Base-by-base conservation (phyloP, 92 coral and sea anemone species). In the Palythoa grandis region DNA sequence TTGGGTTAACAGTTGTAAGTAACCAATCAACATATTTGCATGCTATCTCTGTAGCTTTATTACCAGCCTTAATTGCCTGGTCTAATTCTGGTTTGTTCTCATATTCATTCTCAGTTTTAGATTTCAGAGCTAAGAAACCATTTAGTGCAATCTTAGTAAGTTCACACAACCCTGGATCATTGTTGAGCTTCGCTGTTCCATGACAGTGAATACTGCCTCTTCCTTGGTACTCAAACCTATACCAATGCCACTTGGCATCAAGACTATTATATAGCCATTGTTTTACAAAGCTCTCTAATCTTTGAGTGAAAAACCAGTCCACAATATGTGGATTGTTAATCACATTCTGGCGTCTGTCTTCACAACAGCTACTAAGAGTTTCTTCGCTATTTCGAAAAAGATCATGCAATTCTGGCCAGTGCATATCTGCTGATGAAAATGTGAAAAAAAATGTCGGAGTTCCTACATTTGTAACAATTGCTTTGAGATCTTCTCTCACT, bases 381-480 rank as follows among this genome's bases (percentile, higher is more conserved):
- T n/a, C 70, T 85, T 25, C 17, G 53, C 76, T 22, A 72, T 11
- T 38, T 39, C 52, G 3, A 72, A 72, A 43, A 72, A 65, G 63
- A 65, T 43, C 66, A 54, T 85, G 67, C 20, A 79, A 16, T 38
- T 79, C 85, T 56, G 72, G 85, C 72, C 85, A 79, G 56, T 79
- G 71, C 85, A 79, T 79, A 61, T 82, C 86, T 25, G 91, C 91
- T 43, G 80, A 85, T 43, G 89, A 77, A 57, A 87, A 87, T 52
- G 89, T 87, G 24, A 87, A 86, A 77, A 86, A 86, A 39, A 86
- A 86, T 61, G 89, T 86, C 53, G 85, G 85, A 48, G 85, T 69
- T 20, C 89, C 85, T 66, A 86, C 89, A 75, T 58, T 86, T 38
- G 52, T 66, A 4, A 70, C 38, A 52, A 65, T 70, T 17, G 47